Conservation (phyloP, 2,888 invertebrate genomes). For the Elegia similella region DNA sequence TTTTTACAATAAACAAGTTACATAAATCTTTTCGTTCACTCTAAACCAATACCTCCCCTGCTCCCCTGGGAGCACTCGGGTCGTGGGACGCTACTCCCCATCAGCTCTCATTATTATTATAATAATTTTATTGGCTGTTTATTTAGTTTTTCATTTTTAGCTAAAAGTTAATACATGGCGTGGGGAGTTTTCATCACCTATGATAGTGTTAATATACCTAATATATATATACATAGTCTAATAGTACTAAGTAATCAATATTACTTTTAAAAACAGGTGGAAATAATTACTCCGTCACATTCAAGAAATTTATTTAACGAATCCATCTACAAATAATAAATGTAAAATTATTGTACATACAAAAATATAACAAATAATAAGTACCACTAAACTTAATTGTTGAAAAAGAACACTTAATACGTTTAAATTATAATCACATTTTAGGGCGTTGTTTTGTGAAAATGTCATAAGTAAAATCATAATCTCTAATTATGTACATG, state of each 20-base stretch:
- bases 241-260: too few relatives aligned
- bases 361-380: conserved; percentile 25
- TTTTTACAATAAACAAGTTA: conserved; percentile 40
- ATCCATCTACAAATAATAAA: conserved; percentile 33
- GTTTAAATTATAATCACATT: conserved; percentile 22
- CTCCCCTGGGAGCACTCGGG: too few relatives aligned
- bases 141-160: too few relatives aligned
- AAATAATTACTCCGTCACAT: conserved; percentile 24
- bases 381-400: conserved; percentile 2
- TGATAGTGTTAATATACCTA: too few relatives aligned
- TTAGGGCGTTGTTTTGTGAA: conserved; percentile 7
- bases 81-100: too few relatives aligned
- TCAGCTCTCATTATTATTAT: too few relatives aligned
- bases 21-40: conserved; percentile 23
- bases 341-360: conserved; percentile 25
- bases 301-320: conserved; percentile 58
- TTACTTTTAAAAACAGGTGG: too few relatives aligned
- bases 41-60: too few relatives aligned
- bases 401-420: conserved; percentile 21
- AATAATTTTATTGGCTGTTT: too few relatives aligned
- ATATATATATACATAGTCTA: too few relatives aligned
- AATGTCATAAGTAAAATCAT: background rate
- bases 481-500: background rate
- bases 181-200: too few relatives aligned
- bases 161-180: too few relatives aligned